phyloP scores from a whole-genome alignment of 2,113 vertebrate genomes.

The Pterocles orientalis region DNA sequence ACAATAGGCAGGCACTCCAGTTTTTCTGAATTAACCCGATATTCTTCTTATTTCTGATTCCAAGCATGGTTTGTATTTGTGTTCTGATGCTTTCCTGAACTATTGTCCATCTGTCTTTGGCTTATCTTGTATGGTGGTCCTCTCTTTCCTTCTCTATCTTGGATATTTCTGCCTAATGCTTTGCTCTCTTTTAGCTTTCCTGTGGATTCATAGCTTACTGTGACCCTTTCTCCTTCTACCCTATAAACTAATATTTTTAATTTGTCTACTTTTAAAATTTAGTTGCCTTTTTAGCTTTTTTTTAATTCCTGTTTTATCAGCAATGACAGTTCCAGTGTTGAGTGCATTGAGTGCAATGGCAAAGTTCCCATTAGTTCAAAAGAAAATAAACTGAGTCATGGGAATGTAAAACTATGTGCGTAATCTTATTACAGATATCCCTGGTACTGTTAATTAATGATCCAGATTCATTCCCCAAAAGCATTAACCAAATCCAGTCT shows the following conservation, averaged over 20 bases:
- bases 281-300: neutral
- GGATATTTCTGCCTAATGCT: neutral
- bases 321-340: neutral
- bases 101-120: neutral
- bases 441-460: conserved; percentile 51
- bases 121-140: neutral
- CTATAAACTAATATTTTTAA: neutral
- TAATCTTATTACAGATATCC: conserved; percentile 60
- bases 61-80: neutral
- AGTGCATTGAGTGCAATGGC: neutral
- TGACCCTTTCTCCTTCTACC: neutral
- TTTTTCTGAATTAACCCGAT: neutral
- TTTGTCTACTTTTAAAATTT: neutral
- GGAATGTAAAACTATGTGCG: neutral
- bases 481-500: conserved; percentile 53
- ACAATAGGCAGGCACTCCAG: neutral
- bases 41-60: neutral
- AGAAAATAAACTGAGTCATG: neutral
- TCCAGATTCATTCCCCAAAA: conserved; percentile 32
- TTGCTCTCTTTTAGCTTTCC: neutral
- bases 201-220: neutral
- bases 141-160: neutral
- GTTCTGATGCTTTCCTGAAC: neutral
- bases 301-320: neutral
- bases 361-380: neutral